Percentiles rank a stretch among this genome's conserved stretches.
Conservation (phyloP, 2,113 vertebrate genomes). For the Sylvia atricapilla region DNA sequence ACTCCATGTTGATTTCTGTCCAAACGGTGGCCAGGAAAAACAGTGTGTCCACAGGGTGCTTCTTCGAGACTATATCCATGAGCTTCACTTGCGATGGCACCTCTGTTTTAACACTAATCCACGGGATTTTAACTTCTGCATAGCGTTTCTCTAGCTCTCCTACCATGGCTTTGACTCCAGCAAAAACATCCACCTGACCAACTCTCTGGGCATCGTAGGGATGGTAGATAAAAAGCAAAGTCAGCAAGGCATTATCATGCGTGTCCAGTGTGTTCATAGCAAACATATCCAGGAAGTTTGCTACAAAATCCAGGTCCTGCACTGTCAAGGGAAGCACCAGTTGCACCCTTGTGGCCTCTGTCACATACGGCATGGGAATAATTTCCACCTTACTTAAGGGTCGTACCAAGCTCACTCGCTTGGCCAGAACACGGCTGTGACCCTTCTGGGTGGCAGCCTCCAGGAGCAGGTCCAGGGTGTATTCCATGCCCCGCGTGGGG, state of each 20-base stretch:
- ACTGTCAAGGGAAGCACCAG: slow-evolving; percentile 89
- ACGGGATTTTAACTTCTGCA: slow-evolving; percentile 86
- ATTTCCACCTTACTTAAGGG: slow-evolving; percentile 91
- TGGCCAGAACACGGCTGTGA: slow-evolving; percentile 84
- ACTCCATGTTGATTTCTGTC: slow-evolving; percentile 89
- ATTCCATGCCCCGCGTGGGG: slow-evolving; percentile 94
- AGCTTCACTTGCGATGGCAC: slow-evolving; percentile 93
- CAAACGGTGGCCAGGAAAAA: slow-evolving; percentile 90
- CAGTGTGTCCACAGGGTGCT: slow-evolving; percentile 92
- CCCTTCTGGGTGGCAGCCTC: slow-evolving; percentile 90
- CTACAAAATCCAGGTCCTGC: slow-evolving; percentile 79
- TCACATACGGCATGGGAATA: slow-evolving; percentile 96
- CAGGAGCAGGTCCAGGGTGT: slow-evolving; percentile 88
- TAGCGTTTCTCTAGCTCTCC: slow-evolving; percentile 89
- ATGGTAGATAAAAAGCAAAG: slow-evolving; percentile 90
- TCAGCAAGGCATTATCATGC: slow-evolving; percentile 87
- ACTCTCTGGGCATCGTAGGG: slow-evolving; percentile 86
- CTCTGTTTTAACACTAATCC: slow-evolving; percentile 92
- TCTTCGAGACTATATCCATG: slow-evolving; percentile 97
- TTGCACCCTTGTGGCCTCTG: slow-evolving; percentile 91
- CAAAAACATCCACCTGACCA: slow-evolving; percentile 86
- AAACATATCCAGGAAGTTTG: slow-evolving; percentile 90
- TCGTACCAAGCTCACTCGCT: slow-evolving; percentile 86
- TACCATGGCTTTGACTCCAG: slow-evolving; percentile 85
- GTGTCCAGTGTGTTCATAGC: slow-evolving; percentile 88